These are phyloP conservation scores for Scotopteryx bipunctaria DNA, from an alignment of 2,888 invertebrate genomes.

Conservation along the genomic window DNA sequence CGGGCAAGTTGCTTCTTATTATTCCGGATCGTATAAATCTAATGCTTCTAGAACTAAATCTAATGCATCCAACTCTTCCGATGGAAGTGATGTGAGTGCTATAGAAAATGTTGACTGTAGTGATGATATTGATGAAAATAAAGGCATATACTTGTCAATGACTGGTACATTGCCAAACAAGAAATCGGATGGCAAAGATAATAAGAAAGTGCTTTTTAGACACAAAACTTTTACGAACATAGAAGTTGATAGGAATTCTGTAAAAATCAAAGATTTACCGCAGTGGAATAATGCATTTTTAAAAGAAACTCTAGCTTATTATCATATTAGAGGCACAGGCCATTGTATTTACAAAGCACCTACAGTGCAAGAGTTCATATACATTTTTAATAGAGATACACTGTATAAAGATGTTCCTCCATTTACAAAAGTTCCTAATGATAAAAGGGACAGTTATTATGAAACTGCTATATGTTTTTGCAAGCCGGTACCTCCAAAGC, in stretches of 20 bases:
- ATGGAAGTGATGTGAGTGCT: conserved; percentile 71
- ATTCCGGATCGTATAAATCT: conserved; percentile 51
- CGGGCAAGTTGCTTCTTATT: conserved; percentile 46
- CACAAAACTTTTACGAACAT: conserved; percentile 79
- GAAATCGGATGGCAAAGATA: conserved; percentile 51
- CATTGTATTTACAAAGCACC: conserved; percentile 77
- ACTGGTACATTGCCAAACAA: conserved; percentile 72
- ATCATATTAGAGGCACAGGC: conserved; percentile 77
- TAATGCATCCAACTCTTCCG: conserved; percentile 64
- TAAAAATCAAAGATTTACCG: conserved; percentile 58
- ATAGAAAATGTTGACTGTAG: conserved; percentile 77
- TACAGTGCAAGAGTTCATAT: conserved; percentile 72
- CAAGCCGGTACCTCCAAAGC: conserved; percentile 65
- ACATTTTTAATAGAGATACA: conserved; percentile 75
- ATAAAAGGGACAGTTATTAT: conserved; percentile 67
- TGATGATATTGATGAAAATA: conserved; percentile 51
- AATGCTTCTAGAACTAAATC: conserved; percentile 61
- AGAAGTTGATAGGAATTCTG: conserved; percentile 69
- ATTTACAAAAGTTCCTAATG: conserved; percentile 59
- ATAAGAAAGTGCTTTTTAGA: conserved; percentile 72
- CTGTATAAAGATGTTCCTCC: conserved; percentile 62
- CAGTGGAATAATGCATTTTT: conserved; percentile 64
- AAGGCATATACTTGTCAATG: conserved; percentile 67
- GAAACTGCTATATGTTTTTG: conserved; percentile 81
- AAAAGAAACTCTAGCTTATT: conserved; percentile 70